phyloP scores from a whole-genome alignment of 2,797 vertebrate species.

The Brachyrhaphis roseni region DNA sequence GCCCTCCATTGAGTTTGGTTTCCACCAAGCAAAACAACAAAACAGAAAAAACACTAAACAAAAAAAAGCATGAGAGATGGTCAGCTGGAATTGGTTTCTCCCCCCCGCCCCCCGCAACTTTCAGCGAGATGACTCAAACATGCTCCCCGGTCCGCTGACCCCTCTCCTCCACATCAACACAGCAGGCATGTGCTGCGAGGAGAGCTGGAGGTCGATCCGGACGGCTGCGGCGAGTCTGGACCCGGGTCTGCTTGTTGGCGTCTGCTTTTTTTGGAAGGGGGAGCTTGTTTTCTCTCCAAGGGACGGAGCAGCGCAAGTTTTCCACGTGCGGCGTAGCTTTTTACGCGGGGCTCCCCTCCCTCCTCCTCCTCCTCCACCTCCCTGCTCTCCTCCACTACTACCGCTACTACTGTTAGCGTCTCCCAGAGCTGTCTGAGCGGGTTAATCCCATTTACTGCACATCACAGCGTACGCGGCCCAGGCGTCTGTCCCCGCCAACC shows the following conservation, averaged over 20 bases:
- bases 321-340: conserved; percentile 65
- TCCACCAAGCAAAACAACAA: neutral
- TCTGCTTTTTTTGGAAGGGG: conserved; percentile 12
- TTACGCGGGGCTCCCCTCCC: conserved; percentile 43
- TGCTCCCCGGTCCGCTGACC: conserved; percentile 45
- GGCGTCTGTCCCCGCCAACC: conserved; percentile 19
- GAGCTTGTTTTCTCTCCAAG: neutral
- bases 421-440: conserved; percentile 43
- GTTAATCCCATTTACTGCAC: conserved; percentile 66
- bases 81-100: neutral
- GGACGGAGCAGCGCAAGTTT: conserved; percentile 47
- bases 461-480: conserved; percentile 32
- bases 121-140: conserved; percentile 54
- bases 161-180: conserved; percentile 58
- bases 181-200: conserved; percentile 67
- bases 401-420: conserved; percentile 19
- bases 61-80: neutral
- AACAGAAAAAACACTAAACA: neutral
- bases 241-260: neutral
- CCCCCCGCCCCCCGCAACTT: conserved; percentile 30
- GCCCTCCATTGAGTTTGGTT: conserved; percentile 81
- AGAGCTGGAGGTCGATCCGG: conserved; percentile 16
- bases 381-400: conserved; percentile 39
- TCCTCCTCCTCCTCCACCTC: conserved; percentile 6
- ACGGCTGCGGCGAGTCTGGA: conserved; percentile 16